A percentile compares a stretch with the other conserved stretches of the same genome.
These are phyloP conservation scores for Pocillopora damicornis DNA, from an alignment of 64 coral and sea anemone genomes.

Conservation along the genomic window DNA sequence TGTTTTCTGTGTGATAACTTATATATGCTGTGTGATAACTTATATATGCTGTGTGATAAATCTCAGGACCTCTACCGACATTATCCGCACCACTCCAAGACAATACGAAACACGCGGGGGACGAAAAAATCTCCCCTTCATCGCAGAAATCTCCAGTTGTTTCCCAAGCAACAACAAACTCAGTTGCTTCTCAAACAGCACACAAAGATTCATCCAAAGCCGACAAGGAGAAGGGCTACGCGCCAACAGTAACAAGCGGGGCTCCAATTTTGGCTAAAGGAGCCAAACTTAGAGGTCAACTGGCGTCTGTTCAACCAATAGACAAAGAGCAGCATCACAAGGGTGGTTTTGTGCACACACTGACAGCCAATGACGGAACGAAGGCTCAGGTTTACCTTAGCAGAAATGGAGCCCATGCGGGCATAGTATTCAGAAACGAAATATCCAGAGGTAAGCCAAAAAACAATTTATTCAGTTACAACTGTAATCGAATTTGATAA, in stretches of 20 bases:
- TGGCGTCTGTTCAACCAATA: background rate
- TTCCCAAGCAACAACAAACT: background rate
- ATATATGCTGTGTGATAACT: no score
- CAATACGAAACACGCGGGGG: background rate
- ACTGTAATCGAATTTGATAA: no score
- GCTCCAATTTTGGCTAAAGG: background rate
- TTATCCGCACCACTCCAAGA: background rate
- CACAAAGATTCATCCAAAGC: background rate
- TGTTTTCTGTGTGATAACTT: no score
- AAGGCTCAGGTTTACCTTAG: slow-evolving; percentile 79
- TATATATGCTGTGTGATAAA: no score
- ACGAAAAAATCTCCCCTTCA: background rate
- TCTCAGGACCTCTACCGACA: slow-evolving; percentile 44
- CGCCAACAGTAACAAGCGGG: background rate
- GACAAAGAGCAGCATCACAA: slow-evolving; percentile 11
- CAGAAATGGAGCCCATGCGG: slow-evolving; percentile 83
- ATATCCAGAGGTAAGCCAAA: slow-evolving; percentile 63
- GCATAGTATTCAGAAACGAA: slow-evolving; percentile 83
- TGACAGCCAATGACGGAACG: slow-evolving; percentile 72
- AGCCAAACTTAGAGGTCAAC: background rate
- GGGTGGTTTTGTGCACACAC: slow-evolving; percentile 66
- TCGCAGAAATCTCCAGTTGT: background rate
- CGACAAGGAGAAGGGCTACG: background rate
- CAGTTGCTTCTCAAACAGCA: background rate
- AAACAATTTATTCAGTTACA: no score